These are phyloP conservation scores for Lordiphosa collinella DNA, from an alignment of 1,140 invertebrate species.

Conservation along the genomic window DNA sequence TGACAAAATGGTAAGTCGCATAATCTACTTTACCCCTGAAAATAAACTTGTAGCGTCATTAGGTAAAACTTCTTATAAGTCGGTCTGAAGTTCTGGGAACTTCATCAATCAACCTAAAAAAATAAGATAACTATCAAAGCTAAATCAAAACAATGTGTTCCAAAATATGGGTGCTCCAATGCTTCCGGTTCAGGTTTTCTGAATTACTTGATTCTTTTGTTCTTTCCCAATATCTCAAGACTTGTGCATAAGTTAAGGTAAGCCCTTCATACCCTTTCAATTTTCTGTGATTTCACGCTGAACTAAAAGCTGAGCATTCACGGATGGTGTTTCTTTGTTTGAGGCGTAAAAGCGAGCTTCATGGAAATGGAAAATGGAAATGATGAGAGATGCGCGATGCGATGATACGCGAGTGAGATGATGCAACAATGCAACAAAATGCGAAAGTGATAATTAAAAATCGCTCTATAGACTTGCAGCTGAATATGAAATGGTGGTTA, in stretches of 20 bases:
- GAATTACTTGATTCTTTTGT: no score
- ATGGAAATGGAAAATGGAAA: conserved; percentile 47
- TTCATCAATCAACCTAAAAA: no score
- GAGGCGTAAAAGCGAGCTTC: conserved; percentile 46
- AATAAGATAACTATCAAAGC: no score
- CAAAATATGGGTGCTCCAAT: no score
- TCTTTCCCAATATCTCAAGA: background rate
- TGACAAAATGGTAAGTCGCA: no score
- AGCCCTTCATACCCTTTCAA: conserved; percentile 19
- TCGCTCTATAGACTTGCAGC: conserved; percentile 30
- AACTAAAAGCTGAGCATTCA: conserved; percentile 67
- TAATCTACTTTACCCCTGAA: no score
- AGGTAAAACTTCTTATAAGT: no score
- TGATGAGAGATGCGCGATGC: conserved; percentile 1
- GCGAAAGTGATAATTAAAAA: conserved; percentile 77
- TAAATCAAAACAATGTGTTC: no score
- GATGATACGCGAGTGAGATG: background rate
- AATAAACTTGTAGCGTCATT: no score
- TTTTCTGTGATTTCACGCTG: conserved; percentile 5
- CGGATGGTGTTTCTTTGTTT: conserved; percentile 57
- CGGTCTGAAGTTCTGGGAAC: no score
- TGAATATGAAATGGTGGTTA: conserved; percentile 41
- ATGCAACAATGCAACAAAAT: conserved; percentile 15
- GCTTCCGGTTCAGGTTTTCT: no score
- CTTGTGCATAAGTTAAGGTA: background rate